Percentiles rank a stretch among this genome's conserved stretches.
Evolutionary conservation across 2,113 vertebrate species (phyloP).

Genomic region (Bungarus multicinctus): DNA sequence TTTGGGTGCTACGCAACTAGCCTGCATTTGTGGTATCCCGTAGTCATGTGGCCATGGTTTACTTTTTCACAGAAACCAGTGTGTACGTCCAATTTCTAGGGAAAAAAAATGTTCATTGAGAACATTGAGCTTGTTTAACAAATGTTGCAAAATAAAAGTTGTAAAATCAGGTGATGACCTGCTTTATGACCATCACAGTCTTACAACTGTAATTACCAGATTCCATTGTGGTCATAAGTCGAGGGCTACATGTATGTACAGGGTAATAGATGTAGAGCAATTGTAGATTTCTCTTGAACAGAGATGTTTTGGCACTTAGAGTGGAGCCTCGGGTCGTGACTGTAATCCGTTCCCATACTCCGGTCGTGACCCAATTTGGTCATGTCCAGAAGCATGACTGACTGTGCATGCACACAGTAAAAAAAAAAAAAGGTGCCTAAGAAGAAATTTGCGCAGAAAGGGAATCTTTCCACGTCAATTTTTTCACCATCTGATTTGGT

Average conservation of each 20-base stretch:
- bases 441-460: too few species aligned
- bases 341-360: too few species aligned
- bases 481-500: too few species aligned
- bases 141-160: background rate
- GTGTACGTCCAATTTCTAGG: background rate
- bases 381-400: too few species aligned
- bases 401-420: too few species aligned
- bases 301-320: background rate
- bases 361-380: too few species aligned
- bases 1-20: too few species aligned
- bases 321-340: too few species aligned
- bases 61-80: background rate
- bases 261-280: background rate
- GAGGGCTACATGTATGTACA: background rate
- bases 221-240: background rate
- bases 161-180: background rate
- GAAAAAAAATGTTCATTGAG: background rate
- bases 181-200: background rate
- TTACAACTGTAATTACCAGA: background rate
- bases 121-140: background rate
- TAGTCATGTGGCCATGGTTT: background rate
- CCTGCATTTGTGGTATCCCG: background rate
- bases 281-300: background rate
- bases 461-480: too few species aligned
- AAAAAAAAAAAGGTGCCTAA: too few species aligned